phyloP scores from a whole-genome alignment of 1,140 invertebrate species.

The Calephelis virginiensis region DNA sequence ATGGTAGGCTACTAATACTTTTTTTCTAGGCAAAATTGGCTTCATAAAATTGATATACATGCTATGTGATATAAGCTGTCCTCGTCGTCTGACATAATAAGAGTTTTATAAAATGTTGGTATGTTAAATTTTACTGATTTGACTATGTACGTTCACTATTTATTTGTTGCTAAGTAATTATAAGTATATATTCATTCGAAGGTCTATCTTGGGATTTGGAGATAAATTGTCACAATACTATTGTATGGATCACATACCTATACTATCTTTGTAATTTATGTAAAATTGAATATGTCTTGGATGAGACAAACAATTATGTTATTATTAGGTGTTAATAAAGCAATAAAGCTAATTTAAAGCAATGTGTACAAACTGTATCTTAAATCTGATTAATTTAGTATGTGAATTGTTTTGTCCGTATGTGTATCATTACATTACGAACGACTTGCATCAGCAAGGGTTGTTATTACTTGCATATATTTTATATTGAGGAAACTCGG shows the following conservation, averaged over 20 bases:
- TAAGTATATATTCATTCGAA: neutral
- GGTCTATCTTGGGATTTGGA: neutral
- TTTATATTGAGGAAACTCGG: constrained; percentile 52
- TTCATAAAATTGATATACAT: constrained; percentile 5
- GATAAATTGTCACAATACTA: neutral
- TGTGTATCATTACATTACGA: neutral
- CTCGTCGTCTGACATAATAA: constrained; percentile 50
- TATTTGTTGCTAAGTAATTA: constrained; percentile 13
- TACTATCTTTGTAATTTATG: too few species aligned
- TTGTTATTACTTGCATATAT: constrained; percentile 72
- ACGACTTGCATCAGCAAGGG: constrained; percentile 24
- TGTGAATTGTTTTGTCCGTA: neutral
- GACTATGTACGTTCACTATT: constrained; percentile 39
- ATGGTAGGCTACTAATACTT: too few species aligned
- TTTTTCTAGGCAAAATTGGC: neutral
- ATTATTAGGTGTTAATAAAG: too few species aligned
- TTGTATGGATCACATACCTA: too few species aligned
- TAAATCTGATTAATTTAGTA: neutral
- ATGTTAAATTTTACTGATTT: constrained; percentile 12
- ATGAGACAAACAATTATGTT: too few species aligned
- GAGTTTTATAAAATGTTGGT: constrained; percentile 70
- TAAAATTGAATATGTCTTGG: too few species aligned
- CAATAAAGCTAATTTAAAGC: too few species aligned
- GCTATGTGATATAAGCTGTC: constrained; percentile 33
- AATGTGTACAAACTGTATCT: too few species aligned